Percentiles rank a stretch among this genome's conserved stretches.
Evolutionary conservation across 2,888 invertebrate genomes (phyloP).

Genomic region (Anthoptus insignis): DNA sequence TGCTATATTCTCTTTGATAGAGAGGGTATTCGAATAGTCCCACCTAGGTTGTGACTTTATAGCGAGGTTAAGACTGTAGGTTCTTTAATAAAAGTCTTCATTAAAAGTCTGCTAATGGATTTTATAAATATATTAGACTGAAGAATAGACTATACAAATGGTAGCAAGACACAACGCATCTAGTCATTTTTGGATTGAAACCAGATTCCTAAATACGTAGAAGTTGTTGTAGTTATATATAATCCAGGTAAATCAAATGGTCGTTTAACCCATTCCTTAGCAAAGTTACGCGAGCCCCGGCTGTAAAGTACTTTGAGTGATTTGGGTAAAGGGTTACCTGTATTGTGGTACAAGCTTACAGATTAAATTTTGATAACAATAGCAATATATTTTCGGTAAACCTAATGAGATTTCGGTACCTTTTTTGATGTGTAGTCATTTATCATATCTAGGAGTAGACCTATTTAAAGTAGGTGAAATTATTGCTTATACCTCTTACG

Average conservation of each 20-base stretch:
- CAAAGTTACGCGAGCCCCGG: conserved; percentile 4
- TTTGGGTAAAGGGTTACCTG: conserved; percentile 26
- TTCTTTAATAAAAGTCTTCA: too few relatives aligned
- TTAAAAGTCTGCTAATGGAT: too few relatives aligned
- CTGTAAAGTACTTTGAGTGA: conserved; percentile 31
- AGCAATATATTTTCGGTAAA: background rate
- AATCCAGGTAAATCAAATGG: conserved; percentile 9
- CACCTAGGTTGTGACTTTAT: too few relatives aligned
- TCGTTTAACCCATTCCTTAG: conserved; percentile 25
- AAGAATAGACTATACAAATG: too few relatives aligned
- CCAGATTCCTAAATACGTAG: too few relatives aligned
- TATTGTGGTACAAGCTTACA: conserved; percentile 12
- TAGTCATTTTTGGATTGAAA: too few relatives aligned
- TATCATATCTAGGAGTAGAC: background rate
- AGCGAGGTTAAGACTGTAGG: too few relatives aligned
- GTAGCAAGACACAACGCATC: too few relatives aligned
- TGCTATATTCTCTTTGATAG: background rate
- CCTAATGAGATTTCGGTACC: background rate
- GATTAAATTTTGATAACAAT: conserved; percentile 20
- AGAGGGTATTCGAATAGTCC: too few relatives aligned
- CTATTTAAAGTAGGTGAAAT: too few relatives aligned
- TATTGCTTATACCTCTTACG: too few relatives aligned
- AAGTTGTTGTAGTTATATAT: background rate
- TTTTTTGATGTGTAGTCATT: background rate
- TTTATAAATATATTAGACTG: too few relatives aligned